phyloP scores from a whole-genome alignment of 2,797 vertebrate species.

The Psittacula derbiana region DNA sequence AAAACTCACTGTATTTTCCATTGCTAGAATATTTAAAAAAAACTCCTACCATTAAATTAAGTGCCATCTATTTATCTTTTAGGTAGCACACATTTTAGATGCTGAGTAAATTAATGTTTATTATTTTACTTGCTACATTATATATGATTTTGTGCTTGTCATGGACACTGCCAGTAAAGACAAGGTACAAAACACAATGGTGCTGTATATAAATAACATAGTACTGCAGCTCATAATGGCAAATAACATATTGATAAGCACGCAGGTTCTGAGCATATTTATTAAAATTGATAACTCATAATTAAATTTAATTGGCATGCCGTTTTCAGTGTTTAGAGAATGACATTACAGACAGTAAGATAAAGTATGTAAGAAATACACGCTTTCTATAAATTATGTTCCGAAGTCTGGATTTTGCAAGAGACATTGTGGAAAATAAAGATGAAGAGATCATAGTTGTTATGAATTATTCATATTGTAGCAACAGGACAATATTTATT shows the following conservation, averaged over 20 bases:
- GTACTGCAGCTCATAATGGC: not conserved
- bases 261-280: not conserved
- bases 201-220: not conserved
- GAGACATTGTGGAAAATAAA: conserved; percentile 17
- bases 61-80: not conserved
- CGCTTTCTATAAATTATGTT: conserved; percentile 24
- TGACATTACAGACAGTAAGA: not conserved
- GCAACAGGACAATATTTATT: conserved; percentile 35
- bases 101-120: not conserved
- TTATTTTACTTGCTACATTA: not conserved
- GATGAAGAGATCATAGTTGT: not conserved
- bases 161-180: not conserved
- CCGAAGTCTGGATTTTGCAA: not conserved
- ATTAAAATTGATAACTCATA: not conserved
- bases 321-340: conserved; percentile 7
- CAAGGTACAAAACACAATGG: not conserved
- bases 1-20: not conserved
- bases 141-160: not conserved
- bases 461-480: conserved; percentile 47
- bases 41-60: not conserved
- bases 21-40: not conserved
- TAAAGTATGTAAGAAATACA: not conserved
- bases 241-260: conserved; percentile 12
- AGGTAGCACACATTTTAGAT: not conserved
- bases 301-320: conserved; percentile 20